Percentiles rank a stretch among this genome's conserved stretches.
These are phyloP conservation scores for Myotis brandtii DNA, from an alignment of 2,113 vertebrate species.

Conservation along the genomic window DNA sequence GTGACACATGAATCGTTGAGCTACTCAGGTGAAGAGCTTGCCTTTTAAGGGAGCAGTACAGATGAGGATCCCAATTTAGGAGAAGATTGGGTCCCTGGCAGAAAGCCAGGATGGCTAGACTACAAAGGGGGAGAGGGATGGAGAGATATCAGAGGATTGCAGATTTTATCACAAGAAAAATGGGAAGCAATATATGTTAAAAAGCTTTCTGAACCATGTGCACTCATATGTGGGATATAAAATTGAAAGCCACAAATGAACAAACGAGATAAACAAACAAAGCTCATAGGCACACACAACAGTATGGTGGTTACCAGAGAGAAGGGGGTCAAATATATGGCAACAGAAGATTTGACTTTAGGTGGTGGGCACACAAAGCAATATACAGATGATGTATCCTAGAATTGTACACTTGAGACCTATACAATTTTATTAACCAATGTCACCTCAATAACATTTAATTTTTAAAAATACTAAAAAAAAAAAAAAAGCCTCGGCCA, in stretches of 20 bases:
- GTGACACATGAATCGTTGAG: neutral
- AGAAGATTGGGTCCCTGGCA: neutral
- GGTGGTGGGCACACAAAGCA: neutral
- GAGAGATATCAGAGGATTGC: neutral
- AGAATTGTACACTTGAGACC: neutral
- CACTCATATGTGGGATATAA: neutral
- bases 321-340: neutral
- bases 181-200: neutral
- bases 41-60: neutral
- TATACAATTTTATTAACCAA: neutral
- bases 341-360: neutral
- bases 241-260: neutral
- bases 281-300: neutral
- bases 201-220: neutral
- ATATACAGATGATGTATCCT: neutral
- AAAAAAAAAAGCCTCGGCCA: neutral
- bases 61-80: neutral
- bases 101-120: neutral
- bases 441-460: neutral
- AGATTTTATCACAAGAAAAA: neutral
- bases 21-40: neutral
- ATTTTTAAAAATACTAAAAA: neutral
- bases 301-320: neutral
- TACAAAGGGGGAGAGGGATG: neutral
- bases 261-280: neutral